phyloP scores from a whole-genome alignment of 2,888 invertebrate species.

The Anodontia alba region DNA sequence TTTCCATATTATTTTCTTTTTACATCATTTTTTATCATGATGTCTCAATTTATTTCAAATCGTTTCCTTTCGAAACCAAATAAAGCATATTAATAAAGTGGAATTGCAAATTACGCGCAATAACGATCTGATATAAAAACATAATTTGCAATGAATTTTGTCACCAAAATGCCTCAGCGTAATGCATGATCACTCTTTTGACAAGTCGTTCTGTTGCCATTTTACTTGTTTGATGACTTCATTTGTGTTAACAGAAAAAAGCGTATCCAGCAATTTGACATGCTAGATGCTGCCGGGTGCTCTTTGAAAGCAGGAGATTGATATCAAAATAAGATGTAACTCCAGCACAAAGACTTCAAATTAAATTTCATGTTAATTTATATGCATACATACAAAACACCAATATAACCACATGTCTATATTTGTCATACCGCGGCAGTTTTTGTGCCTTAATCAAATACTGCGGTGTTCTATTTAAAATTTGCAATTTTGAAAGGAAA shows the following conservation, averaged over 20 bases:
- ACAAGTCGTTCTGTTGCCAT: background rate
- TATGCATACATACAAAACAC: background rate
- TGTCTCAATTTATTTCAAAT: slow-evolving; percentile 20
- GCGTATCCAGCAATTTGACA: slow-evolving; percentile 4
- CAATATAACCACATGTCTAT: background rate
- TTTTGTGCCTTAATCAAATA: background rate
- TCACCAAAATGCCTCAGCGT: background rate
- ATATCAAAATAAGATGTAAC: slow-evolving; percentile 6
- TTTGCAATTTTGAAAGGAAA: background rate
- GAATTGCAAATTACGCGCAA: slow-evolving; percentile 17
- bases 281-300: background rate
- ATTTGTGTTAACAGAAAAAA: background rate
- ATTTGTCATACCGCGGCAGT: background rate
- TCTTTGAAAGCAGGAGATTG: background rate
- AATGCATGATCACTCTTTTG: slow-evolving; percentile 6
- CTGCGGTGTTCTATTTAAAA: background rate
- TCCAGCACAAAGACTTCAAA: background rate
- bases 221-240: background rate
- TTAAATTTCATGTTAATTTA: slow-evolving; percentile 16
- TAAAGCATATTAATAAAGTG: slow-evolving; percentile 18
- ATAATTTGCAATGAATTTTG: background rate
- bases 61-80: slow-evolving; percentile 15
- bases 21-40: slow-evolving; percentile 6
- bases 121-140: slow-evolving; percentile 6
- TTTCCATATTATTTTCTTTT: slow-evolving; percentile 13